A percentile compares a stretch with the other conserved stretches of the same genome.
These are phyloP conservation scores for Polyodon spathula DNA, from an alignment of 2,113 vertebrate species.

Conservation along the genomic window DNA sequence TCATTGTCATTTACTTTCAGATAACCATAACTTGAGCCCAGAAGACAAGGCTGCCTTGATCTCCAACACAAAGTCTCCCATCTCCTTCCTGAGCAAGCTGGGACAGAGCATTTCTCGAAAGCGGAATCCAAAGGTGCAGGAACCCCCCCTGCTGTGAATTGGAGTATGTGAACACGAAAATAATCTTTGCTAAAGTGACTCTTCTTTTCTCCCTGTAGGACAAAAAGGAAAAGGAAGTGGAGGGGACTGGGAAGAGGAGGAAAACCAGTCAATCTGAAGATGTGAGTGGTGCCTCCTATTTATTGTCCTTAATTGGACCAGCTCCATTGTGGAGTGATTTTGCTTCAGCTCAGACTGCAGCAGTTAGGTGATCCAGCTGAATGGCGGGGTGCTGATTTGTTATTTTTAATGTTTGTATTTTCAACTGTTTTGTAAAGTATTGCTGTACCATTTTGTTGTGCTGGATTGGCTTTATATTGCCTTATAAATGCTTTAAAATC, in stretches of 20 bases:
- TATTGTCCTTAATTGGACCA: background rate
- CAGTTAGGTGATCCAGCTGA: too few relatives aligned
- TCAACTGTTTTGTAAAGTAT: too few relatives aligned
- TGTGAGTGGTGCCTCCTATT: slow-evolving; percentile 51
- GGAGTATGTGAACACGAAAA: too few relatives aligned
- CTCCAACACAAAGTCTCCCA: slow-evolving; percentile 86
- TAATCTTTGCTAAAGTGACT: background rate
- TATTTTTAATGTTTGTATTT: too few relatives aligned
- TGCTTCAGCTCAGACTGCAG: too few relatives aligned
- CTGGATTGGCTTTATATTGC: too few relatives aligned
- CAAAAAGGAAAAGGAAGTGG: slow-evolving; percentile 90
- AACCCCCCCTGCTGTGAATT: background rate
- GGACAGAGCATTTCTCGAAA: slow-evolving; percentile 94
- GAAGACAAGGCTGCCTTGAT: slow-evolving; percentile 84
- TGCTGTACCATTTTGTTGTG: too few relatives aligned
- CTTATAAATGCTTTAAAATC: too few relatives aligned
- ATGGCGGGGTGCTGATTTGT: too few relatives aligned
- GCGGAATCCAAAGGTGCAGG: slow-evolving; percentile 80
- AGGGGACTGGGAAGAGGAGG: slow-evolving; percentile 80
- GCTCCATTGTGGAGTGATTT: slow-evolving; percentile 1
- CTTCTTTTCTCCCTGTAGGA: slow-evolving; percentile 56
- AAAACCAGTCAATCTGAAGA: slow-evolving; percentile 93
- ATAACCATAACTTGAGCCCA: slow-evolving; percentile 73
- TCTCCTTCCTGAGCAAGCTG: slow-evolving; percentile 93
- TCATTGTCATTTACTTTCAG: slow-evolving; percentile 42